Evolutionary conservation across 2,113 vertebrate species (phyloP).

Genomic region (Coptodon rendalli): DNA sequence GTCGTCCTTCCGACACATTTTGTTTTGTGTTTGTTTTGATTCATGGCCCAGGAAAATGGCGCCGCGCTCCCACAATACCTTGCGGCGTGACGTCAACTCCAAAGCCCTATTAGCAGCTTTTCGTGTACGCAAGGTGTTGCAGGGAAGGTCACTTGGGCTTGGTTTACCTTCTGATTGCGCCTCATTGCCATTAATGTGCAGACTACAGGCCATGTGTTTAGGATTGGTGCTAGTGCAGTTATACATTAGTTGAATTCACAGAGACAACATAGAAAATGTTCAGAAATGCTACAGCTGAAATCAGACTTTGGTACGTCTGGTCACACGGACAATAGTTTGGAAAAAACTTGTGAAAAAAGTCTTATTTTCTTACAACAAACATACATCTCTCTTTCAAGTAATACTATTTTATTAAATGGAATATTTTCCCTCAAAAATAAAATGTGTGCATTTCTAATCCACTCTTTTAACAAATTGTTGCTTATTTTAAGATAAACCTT

Average conservation of each 20-base stretch:
- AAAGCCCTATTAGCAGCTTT: conserved; percentile 20
- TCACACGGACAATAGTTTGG: background rate
- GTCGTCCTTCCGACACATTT: too few species aligned
- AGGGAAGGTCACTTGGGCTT: conserved; percentile 36
- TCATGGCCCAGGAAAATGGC: too few species aligned
- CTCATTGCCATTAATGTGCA: conserved; percentile 47
- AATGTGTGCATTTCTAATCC: background rate
- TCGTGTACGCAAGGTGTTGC: conserved; percentile 36
- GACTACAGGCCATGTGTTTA: conserved; percentile 59
- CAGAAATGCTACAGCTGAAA: background rate
- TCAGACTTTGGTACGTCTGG: background rate
- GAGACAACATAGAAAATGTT: background rate
- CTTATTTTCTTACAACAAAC: background rate
- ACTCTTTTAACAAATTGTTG: background rate
- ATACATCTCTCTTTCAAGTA: background rate
- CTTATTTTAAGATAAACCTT: background rate
- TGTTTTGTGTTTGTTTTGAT: too few species aligned
- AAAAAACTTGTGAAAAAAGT: fast-evolving
- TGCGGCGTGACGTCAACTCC: too few species aligned
- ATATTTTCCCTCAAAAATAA: background rate
- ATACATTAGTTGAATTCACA: background rate
- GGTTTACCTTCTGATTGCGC: conserved; percentile 61
- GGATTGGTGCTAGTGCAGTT: conserved; percentile 32
- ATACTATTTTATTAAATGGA: background rate
- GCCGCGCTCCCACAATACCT: too few species aligned